These are phyloP conservation scores for Neogale vison DNA, from an alignment of 2,113 vertebrate genomes.

Conservation along the genomic window DNA sequence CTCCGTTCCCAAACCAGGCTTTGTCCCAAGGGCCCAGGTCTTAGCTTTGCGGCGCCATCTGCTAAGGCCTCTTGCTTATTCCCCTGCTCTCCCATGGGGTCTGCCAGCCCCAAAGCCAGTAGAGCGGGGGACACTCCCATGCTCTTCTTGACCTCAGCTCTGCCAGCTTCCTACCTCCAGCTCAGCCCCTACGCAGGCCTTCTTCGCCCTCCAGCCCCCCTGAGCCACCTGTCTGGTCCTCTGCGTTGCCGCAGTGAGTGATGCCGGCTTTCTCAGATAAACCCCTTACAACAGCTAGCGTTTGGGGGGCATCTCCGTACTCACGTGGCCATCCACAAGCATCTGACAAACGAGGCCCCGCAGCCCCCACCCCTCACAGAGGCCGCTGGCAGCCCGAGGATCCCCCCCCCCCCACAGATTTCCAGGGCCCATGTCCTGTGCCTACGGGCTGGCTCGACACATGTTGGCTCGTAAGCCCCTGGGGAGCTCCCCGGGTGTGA, in stretches of 20 bases:
- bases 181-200: neutral
- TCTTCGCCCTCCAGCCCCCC: too few relatives aligned
- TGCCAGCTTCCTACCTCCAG: neutral
- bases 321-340: too few relatives aligned
- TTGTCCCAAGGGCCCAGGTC: neutral
- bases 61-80: neutral
- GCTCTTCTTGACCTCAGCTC: too few relatives aligned
- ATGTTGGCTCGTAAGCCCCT: neutral
- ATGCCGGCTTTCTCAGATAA: neutral
- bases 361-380: too few relatives aligned
- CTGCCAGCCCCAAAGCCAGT: too few relatives aligned
- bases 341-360: too few relatives aligned
- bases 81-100: too few relatives aligned
- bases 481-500: neutral
- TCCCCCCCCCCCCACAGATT: neutral
- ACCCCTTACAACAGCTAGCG: neutral
- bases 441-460: too few relatives aligned
- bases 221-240: neutral
- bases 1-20: neutral
- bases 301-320: too few relatives aligned
- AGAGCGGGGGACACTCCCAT: too few relatives aligned
- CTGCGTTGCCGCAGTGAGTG: neutral
- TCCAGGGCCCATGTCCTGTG: neutral
- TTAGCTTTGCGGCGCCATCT: neutral
- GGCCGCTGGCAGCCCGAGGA: too few relatives aligned